Conservation (phyloP, 2,797 vertebrate species). For the Lithobates sylvaticus region DNA sequence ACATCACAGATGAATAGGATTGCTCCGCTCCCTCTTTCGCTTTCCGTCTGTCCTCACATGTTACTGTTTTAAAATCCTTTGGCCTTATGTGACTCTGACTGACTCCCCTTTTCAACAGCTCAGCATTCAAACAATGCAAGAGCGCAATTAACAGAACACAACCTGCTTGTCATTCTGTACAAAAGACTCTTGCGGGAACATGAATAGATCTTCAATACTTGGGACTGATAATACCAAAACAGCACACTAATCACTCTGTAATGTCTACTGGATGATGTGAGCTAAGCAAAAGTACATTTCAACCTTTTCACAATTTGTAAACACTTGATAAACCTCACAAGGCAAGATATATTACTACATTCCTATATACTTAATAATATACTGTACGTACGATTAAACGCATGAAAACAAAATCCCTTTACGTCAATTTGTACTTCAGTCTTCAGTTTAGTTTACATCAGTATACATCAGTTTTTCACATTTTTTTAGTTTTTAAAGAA, state of each 20-base stretch:
- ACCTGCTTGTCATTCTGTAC: conserved; percentile 8
- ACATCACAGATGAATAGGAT: background rate
- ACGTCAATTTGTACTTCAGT: no score
- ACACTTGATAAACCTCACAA: no score
- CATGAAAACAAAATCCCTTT: no score
- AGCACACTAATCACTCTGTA: background rate
- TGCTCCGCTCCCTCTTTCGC: background rate
- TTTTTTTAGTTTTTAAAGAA: no score
- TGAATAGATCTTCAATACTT: background rate
- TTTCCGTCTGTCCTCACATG: conserved; percentile 8
- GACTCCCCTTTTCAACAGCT: conserved; percentile 28
- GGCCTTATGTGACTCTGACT: conserved; percentile 30
- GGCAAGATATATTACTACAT: no score
- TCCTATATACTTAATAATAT: no score
- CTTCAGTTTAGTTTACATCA: no score
- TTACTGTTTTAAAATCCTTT: background rate
- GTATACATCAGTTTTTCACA: no score
- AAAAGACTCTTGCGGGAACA: conserved; percentile 5
- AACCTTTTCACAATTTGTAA: no score
- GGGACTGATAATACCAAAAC: background rate
- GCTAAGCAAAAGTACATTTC: background rate
- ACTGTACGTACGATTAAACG: no score
- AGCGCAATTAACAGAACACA: conserved; percentile 10
- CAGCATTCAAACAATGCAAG: conserved; percentile 15
- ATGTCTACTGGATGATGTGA: background rate